Evolutionary conservation across 2,888 invertebrate species (phyloP).

Genomic region (Opisthograptis luteolata): DNA sequence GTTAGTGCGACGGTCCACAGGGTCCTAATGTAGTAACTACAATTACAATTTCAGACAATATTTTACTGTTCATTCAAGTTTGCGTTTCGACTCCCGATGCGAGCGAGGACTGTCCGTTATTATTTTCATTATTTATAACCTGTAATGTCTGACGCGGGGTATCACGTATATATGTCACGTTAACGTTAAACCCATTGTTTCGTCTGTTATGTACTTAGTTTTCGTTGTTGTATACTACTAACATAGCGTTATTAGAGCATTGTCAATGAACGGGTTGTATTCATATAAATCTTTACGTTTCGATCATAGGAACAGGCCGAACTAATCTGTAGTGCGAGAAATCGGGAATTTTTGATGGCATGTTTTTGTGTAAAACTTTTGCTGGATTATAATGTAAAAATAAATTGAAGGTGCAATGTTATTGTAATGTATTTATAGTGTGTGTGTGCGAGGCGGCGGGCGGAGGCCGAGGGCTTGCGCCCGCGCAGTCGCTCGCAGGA

Average conservation of each 20-base stretch:
- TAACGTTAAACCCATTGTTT: conserved; percentile 30
- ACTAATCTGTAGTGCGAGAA: conserved; percentile 44
- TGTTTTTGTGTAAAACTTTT: conserved; percentile 69
- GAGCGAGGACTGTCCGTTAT: conserved; percentile 32
- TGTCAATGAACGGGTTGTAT: conserved; percentile 57
- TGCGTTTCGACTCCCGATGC: conserved; percentile 29
- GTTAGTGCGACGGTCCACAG: conserved; percentile 71
- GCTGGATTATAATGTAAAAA: conserved; percentile 64
- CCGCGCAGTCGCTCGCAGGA: conserved; percentile 28
- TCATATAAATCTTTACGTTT: conserved; percentile 46
- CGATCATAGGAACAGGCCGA: conserved; percentile 36
- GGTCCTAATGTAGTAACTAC: conserved; percentile 67
- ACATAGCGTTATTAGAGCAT: conserved; percentile 47
- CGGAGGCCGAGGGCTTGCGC: conserved; percentile 23
- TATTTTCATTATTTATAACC: conserved; percentile 28
- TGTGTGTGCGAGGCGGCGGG: conserved; percentile 34
- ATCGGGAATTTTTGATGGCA: conserved; percentile 61
- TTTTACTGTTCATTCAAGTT: conserved; percentile 44
- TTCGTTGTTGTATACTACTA: conserved; percentile 44
- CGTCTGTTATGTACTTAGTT: conserved; percentile 54
- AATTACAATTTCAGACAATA: conserved; percentile 61
- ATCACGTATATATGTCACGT: conserved; percentile 30
- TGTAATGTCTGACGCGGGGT: conserved; percentile 51
- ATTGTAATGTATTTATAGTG: conserved; percentile 65
- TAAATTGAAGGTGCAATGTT: conserved; percentile 81